A percentile compares a stretch with the other conserved stretches of the same genome.
Evolutionary conservation across 2,888 invertebrate genomes (phyloP).

Genomic region (Rhimphoctona megacephalus): DNA sequence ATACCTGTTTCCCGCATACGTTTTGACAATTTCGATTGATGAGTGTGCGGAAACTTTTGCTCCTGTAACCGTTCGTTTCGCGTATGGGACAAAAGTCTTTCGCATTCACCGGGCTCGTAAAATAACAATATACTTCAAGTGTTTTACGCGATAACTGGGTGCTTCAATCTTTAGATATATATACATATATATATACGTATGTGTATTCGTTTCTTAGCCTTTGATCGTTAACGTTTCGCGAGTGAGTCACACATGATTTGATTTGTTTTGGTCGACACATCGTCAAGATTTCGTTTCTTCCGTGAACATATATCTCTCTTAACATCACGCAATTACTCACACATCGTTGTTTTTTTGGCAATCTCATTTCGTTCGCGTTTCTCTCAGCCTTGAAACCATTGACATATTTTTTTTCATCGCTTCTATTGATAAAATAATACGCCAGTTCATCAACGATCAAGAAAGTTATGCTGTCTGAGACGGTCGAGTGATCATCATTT

Average conservation of each 20-base stretch:
- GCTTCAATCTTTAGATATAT: constrained; percentile 2
- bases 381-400: constrained; percentile 31
- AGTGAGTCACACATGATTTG: constrained; percentile 59
- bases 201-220: neutral
- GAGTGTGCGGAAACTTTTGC: constrained; percentile 34
- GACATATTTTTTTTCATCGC: constrained; percentile 2
- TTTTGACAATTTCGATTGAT: constrained; percentile 63
- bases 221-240: constrained; percentile 50
- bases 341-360: constrained; percentile 21
- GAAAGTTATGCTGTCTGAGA: neutral
- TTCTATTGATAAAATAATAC: constrained; percentile 41
- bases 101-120: neutral
- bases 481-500: constrained; percentile 30
- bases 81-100: constrained; percentile 18
- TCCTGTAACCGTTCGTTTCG: constrained; percentile 25
- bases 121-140: constrained; percentile 12
- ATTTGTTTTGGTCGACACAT: constrained; percentile 60
- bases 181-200: neutral
- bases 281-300: constrained; percentile 38
- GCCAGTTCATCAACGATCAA: neutral
- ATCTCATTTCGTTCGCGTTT: constrained; percentile 1
- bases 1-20: constrained; percentile 43
- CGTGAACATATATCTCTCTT: neutral
- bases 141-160: constrained; percentile 9
- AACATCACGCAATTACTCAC: constrained; percentile 48